Conservation (phyloP, 2,113 vertebrate species). For the Chaetorhynchus papuensis region DNA sequence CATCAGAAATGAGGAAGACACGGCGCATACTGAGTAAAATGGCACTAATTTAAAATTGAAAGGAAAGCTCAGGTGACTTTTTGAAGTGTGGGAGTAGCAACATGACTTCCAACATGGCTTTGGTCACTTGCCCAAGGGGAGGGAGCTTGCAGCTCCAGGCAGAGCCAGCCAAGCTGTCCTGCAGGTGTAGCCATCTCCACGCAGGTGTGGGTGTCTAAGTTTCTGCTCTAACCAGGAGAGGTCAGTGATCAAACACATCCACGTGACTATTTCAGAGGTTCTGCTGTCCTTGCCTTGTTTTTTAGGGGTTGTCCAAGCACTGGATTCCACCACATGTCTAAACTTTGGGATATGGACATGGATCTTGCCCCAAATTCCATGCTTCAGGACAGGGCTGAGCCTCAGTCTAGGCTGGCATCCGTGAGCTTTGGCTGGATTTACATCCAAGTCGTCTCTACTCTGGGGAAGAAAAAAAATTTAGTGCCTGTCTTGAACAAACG, state of each 20-base stretch:
- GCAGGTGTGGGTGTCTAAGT: neutral
- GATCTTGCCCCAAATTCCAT: neutral
- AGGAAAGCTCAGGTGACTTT: neutral
- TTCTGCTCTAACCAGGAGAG: neutral
- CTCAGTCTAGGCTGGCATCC: neutral
- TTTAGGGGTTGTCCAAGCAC: neutral
- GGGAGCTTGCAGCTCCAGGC: neutral
- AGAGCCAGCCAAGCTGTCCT: neutral
- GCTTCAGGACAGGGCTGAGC: neutral
- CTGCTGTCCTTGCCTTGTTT: neutral
- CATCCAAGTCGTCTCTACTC: neutral
- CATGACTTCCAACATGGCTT: neutral
- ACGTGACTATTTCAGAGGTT: neutral
- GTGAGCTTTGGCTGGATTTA: neutral
- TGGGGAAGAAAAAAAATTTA: neutral
- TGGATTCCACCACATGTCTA: neutral
- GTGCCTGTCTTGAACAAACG: neutral
- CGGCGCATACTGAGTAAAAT: rapidly evolving
- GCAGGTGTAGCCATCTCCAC: rapidly evolving
- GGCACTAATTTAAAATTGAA: neutral
- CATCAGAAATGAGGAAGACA: neutral
- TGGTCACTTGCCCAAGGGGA: neutral
- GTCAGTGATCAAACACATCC: neutral
- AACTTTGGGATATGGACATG: neutral
- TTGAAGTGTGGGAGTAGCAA: neutral